Evolutionary conservation across 35 echinoderm and acorn worm species (phyloP).

Genomic region (Stichopus chloronotus): DNA sequence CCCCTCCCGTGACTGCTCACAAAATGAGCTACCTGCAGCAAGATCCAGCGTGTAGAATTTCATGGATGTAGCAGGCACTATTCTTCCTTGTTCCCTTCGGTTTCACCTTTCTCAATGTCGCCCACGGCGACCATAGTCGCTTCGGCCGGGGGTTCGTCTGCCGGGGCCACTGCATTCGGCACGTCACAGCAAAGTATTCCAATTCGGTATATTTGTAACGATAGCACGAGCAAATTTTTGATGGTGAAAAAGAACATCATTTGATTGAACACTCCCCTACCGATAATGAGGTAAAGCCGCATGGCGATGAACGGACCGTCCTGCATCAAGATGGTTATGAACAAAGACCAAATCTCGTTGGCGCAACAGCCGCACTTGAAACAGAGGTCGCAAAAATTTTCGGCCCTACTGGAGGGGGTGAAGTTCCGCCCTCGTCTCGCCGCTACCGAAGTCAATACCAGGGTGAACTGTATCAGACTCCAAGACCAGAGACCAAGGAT

Average conservation of each 20-base stretch:
- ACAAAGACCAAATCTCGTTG: constrained; percentile 83
- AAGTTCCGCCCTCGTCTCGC: constrained; percentile 53
- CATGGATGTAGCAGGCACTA: neutral
- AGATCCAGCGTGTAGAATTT: neutral
- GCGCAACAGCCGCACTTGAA: constrained; percentile 63
- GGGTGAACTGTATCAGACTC: constrained; percentile 90
- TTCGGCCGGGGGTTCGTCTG: neutral
- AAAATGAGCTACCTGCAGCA: neutral
- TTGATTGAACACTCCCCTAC: constrained; percentile 70
- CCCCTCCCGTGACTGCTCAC: too few relatives aligned
- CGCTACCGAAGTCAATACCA: constrained; percentile 77
- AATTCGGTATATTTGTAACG: constrained; percentile 81
- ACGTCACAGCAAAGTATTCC: constrained; percentile 49
- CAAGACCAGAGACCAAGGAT: constrained; percentile 82
- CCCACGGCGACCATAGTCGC: neutral
- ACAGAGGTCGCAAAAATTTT: constrained; percentile 48
- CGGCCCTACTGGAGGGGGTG: neutral
- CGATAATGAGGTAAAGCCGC: constrained; percentile 81
- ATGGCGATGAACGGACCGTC: constrained; percentile 86
- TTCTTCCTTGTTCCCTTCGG: neutral
- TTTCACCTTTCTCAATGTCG: neutral
- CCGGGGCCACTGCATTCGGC: constrained; percentile 26
- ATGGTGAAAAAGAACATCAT: constrained; percentile 94
- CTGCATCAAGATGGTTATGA: constrained; percentile 77
- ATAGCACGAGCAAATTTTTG: constrained; percentile 83